Conservation (phyloP, 1,140 invertebrate species). For the Belonocnema kinseyi region DNA sequence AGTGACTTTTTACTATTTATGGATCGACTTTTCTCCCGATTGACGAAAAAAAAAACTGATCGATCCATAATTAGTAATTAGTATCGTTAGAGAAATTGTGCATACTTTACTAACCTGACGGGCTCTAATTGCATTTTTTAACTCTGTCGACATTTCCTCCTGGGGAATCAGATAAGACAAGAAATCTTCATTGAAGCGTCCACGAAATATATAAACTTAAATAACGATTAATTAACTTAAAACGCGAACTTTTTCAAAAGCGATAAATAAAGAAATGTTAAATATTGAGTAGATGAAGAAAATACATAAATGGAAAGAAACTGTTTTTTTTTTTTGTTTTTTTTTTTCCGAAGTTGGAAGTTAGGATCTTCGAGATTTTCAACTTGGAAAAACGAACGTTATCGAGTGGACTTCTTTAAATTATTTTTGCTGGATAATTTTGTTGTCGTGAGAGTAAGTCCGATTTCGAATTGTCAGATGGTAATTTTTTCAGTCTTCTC, state of each 20-base stretch:
- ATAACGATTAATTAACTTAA: constrained; percentile 35
- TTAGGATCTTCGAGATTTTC: not conserved
- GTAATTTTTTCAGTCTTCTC: constrained; percentile 46
- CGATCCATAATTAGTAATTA: not conserved
- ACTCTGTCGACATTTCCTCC: constrained; percentile 66
- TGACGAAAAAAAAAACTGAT: not conserved
- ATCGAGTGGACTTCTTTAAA: not conserved
- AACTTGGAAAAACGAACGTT: not conserved
- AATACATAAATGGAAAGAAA: not conserved
- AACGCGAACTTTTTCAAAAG: constrained; percentile 11
- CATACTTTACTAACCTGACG: constrained; percentile 68
- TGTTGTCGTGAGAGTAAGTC: not conserved
- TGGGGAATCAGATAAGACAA: constrained; percentile 65
- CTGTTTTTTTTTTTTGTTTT: not conserved
- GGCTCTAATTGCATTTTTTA: constrained; percentile 67
- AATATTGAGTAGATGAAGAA: not conserved
- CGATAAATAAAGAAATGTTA: constrained; percentile 11
- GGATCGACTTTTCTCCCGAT: too few relatives aligned
- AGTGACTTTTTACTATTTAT: too few relatives aligned
- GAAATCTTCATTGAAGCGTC: constrained; percentile 66
- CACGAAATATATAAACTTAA: not conserved
- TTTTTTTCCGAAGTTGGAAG: too few relatives aligned
- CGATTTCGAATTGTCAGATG: constrained; percentile 3
- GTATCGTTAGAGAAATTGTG: constrained; percentile 41
- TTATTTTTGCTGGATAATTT: not conserved